Conservation (phyloP, 2,113 vertebrate genomes). For the Ochotona princeps region DNA sequence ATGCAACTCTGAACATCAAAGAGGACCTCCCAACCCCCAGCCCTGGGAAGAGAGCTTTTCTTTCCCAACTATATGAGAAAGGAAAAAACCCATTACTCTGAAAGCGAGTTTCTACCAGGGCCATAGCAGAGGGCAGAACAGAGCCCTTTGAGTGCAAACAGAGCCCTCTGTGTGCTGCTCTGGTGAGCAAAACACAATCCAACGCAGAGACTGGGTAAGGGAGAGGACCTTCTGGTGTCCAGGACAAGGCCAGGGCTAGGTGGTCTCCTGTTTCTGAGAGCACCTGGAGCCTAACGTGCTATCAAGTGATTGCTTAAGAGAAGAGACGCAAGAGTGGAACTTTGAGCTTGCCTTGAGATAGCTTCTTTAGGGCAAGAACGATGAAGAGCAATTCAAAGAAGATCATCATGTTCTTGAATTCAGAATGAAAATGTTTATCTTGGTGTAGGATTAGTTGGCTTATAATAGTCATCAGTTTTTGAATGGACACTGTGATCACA, state of each 20-base stretch:
- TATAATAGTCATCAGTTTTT: neutral
- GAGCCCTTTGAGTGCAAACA: neutral
- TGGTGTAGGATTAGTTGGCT: neutral
- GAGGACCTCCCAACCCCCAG: neutral
- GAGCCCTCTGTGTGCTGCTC: neutral
- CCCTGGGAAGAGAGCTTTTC: neutral
- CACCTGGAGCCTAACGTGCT: neutral
- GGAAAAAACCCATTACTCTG: neutral
- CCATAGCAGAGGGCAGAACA: neutral
- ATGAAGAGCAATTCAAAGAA: neutral
- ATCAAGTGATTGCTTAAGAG: neutral
- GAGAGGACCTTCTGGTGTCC: neutral
- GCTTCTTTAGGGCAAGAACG: neutral
- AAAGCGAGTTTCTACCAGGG: constrained; percentile 27
- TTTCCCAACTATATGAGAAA: constrained; percentile 8
- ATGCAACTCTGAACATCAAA: constrained; percentile 68
- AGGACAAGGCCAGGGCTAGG: neutral
- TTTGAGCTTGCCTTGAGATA: neutral
- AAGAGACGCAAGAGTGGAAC: neutral
- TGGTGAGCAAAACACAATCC: neutral
- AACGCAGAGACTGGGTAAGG: neutral
- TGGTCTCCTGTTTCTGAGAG: neutral
- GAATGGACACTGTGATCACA: neutral
- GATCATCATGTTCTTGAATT: neutral
- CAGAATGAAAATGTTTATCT: too few species aligned